Evolutionary conservation across 2,888 invertebrate species (phyloP), one percentile per base, ranked within the genome.

Genomic region (Rhingia campestris): DNA sequence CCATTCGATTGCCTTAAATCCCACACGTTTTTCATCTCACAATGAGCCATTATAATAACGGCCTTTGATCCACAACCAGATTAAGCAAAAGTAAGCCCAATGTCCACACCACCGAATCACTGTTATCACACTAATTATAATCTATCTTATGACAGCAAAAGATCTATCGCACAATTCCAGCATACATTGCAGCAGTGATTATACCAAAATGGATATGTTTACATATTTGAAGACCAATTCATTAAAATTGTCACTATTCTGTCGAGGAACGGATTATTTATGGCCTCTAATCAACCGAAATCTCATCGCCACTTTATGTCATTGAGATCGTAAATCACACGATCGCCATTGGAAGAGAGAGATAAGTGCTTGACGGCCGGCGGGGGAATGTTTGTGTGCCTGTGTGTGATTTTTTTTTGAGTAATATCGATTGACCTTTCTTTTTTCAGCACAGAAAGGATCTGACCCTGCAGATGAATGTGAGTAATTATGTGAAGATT

Each of bases 191-290:
- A 10, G 33, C 35, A 39, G 39, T 43, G 37, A 56, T 22, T 22
- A 22, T 22, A 22, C 22, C 22, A 22, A 22, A 22, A 22, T 22
- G 22, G 22, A 22, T 43, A 37, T 54, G 33, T 69, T 63, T 59
- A 59, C 39, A 47, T 51, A 33, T 37, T 53, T 69, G 54, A 66
- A 69, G 82, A 69, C 66, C 84, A 84, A 84, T 84, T 84, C 79
- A 84, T 84, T 80, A 84, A 84, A 84, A 79, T 84, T 84, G 84
- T 84, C 84, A 84, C 67, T 73, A 59, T 54, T 39, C 67, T 41
- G 80, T 67, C 74, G 35, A 54, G 47, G 59, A 58, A 12, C 41
- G 67, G 64, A 70, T 84, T 79, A 84, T 84, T 84, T 84, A 84
- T 84, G 64, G 54, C 69, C 47, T 64, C 70, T 80, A 84, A 84